Evolutionary conservation across 2,888 invertebrate species (phyloP).

Genomic region (Fissipunctia ypsillon): DNA sequence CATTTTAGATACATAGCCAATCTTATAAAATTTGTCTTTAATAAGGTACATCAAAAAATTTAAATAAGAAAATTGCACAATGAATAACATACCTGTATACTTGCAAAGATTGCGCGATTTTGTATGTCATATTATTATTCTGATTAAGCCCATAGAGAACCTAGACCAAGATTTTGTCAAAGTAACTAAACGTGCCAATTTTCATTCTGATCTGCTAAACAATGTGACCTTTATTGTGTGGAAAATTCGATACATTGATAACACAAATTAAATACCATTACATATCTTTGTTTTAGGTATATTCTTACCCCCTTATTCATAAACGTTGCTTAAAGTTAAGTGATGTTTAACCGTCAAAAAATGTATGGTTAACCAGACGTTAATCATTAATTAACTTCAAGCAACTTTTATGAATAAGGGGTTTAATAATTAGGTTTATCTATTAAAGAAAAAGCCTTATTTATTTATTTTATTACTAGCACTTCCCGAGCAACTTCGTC

Average conservation of each 20-base stretch:
- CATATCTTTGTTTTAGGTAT: background rate
- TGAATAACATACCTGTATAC: background rate
- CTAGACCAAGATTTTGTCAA: conserved; percentile 28
- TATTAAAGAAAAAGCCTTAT: no score
- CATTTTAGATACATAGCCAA: conserved; percentile 39
- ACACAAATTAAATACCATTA: background rate
- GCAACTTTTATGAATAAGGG: no score
- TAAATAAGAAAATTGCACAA: conserved; percentile 15
- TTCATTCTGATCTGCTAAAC: conserved; percentile 42
- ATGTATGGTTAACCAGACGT: no score
- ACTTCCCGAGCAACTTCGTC: no score
- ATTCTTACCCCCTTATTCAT: no score
- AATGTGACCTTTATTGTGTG: conserved; percentile 44
- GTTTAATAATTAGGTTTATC: no score
- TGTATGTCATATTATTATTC: conserved; percentile 27
- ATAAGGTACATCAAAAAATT: conserved; percentile 10
- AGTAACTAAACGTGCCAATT: conserved; percentile 34
- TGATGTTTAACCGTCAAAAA: no score
- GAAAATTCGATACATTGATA: conserved; percentile 45
- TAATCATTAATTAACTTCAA: no score
- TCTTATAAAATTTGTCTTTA: conserved; percentile 38
- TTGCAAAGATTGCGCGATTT: background rate
- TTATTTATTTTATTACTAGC: no score
- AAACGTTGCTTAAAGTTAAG: no score
- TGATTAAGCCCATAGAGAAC: conserved; percentile 24